Evolutionary conservation across 2,888 invertebrate species (phyloP), one percentile per base, ranked within the genome.

Genomic region (Drosophila macrospina): DNA sequence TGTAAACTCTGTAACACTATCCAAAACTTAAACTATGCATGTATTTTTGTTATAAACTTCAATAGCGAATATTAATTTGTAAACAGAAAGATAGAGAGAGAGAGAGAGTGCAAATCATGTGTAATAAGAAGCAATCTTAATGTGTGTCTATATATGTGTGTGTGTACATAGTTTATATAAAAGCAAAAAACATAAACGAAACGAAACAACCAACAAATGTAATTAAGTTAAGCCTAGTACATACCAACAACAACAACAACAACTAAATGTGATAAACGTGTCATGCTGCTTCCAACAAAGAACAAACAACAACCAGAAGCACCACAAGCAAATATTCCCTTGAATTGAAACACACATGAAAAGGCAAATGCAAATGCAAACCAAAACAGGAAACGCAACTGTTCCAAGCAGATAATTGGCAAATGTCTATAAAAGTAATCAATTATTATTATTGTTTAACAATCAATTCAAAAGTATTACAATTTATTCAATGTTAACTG

Each of bases 201-300:
- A 39, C 39, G 39, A 41, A 41, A 24, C 20, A 72, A 65, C 30
- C 54, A 72, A 61, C 63, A 56, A 59, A 47, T 81, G 71, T 68
- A 78, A 80, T 80, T 82, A 82, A 85, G 76, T 85, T 85, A 82
- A 85, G 80, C 65, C 79, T 86, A 86, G 85, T 72, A 83, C 85
- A 86, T 83, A 84, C 80, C 79, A 74, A 80, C 80, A 86, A 77
- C 73, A 83, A 42, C 45, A 71, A 60, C 74, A 80, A 78, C 81
- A 79, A 80, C 77, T 52, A 72, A 81, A 79, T 88, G 85, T 86
- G 88, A 86, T 86, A 86, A 86, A 82, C 55, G 85, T 87, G 85
- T 85, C 88, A 85, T 85, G 83, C 86, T 86, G 88, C 85, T 85
- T 85, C 88, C 85, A 80, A 76, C 45, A 34, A 55, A 69, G 39